Conservation (phyloP, 2,888 invertebrate species). For the Apamea anceps region DNA sequence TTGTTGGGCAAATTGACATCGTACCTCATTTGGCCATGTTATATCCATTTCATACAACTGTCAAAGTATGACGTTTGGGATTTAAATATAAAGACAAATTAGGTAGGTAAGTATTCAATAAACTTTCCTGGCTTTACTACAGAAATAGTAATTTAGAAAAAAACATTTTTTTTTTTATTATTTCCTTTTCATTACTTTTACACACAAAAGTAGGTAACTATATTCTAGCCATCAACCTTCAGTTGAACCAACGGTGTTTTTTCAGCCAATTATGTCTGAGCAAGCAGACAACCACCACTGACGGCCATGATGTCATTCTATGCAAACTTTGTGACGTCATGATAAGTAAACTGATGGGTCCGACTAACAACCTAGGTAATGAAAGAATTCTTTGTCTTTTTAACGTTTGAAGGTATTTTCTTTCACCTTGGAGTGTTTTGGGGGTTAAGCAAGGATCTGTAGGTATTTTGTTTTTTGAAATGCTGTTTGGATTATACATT, state of each 20-base stretch:
- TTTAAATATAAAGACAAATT: too few species aligned
- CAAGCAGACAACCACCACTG: slow-evolving; percentile 41
- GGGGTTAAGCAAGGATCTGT: background rate
- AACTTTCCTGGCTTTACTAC: too few species aligned
- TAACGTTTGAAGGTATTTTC: background rate
- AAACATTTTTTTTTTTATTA: too few species aligned
- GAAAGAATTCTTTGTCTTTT: slow-evolving; percentile 13
- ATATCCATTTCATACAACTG: too few species aligned
- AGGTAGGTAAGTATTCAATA: too few species aligned
- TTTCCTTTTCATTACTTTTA: background rate
- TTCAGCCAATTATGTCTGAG: slow-evolving; percentile 43
- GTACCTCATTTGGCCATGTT: too few species aligned
- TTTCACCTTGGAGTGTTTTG: background rate
- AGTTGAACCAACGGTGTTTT: slow-evolving; percentile 18
- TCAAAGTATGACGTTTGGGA: too few species aligned
- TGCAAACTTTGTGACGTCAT: slow-evolving; percentile 50
- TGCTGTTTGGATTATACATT: too few species aligned
- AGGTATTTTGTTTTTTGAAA: too few species aligned
- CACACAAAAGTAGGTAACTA: background rate
- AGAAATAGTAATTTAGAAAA: background rate
- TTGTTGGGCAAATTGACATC: too few species aligned
- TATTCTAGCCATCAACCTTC: slow-evolving; percentile 20
- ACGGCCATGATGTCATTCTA: slow-evolving; percentile 45
- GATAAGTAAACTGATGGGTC: slow-evolving; percentile 14
- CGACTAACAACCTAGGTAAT: slow-evolving; percentile 4